Conservation (phyloP, 2,888 invertebrate species). For the Xestia xanthographa region DNA sequence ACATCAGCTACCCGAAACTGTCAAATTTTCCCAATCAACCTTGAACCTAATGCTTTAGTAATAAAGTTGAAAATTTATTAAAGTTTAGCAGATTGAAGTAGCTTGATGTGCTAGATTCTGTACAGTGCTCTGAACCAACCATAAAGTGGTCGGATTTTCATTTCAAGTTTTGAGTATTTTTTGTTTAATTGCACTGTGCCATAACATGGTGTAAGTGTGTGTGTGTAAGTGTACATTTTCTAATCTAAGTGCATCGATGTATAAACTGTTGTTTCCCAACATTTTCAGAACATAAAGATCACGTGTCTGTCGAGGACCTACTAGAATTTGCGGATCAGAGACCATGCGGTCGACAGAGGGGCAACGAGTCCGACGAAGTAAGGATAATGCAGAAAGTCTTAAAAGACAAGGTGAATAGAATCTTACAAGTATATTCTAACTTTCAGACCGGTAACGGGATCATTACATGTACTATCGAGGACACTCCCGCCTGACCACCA, state of each 20-base stretch:
- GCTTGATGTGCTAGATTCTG: no score
- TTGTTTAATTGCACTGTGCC: background rate
- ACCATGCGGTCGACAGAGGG: constrained; percentile 95
- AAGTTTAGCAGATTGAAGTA: no score
- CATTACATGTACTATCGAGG: no score
- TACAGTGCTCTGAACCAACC: background rate
- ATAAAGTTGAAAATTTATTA: no score
- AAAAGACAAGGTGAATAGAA: constrained; percentile 91
- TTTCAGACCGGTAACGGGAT: background rate
- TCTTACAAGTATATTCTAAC: background rate
- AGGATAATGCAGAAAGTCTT: constrained; percentile 97
- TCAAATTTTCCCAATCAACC: no score
- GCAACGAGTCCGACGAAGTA: constrained; percentile 97
- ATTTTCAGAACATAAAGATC: constrained; percentile 91
- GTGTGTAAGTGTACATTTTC: no score
- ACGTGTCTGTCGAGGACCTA: constrained; percentile 97
- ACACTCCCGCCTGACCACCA: no score
- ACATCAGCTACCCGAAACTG: no score
- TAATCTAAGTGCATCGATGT: background rate
- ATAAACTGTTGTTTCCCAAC: background rate
- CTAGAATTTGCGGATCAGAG: constrained; percentile 96
- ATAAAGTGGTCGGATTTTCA: background rate
- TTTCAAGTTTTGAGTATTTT: background rate
- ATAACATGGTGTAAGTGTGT: no score
- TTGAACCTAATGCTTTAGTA: no score